A percentile compares a stretch with the other conserved stretches of the same genome.
These are phyloP conservation scores for Charadrius vociferus DNA, from an alignment of 2,113 vertebrate genomes.

Conservation along the genomic window DNA sequence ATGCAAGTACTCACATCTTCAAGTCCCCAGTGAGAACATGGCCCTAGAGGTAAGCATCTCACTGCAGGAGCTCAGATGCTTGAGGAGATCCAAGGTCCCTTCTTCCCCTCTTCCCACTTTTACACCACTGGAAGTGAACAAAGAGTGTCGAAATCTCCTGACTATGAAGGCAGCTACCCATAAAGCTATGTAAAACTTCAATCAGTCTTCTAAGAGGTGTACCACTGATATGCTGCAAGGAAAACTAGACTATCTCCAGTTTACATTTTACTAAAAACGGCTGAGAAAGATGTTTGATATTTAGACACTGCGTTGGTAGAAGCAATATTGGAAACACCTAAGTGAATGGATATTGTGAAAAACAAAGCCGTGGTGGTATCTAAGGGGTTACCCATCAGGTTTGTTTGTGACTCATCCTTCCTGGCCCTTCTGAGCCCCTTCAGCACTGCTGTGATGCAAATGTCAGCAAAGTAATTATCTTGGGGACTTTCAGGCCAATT, in stretches of 20 bases:
- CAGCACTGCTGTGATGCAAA: not conserved
- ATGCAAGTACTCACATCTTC: not conserved
- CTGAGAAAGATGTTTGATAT: not conserved
- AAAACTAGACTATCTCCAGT: not conserved
- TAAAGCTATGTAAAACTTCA: not conserved
- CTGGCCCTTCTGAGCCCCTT: not conserved
- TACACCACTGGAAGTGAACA: not conserved
- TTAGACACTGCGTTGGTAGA: not conserved
- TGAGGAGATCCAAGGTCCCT: not conserved
- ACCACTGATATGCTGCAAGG: not conserved
- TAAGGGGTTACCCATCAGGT: not conserved
- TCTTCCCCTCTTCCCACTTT: not conserved
- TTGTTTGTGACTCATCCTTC: not conserved
- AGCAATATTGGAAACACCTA: not conserved
- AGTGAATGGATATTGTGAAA: not conserved
- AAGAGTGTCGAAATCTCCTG: not conserved
- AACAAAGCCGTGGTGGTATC: not conserved
- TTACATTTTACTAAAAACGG: not conserved
- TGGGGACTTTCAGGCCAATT: not conserved
- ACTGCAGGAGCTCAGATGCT: not conserved
- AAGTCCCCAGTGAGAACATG: accelerated
- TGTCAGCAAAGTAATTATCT: not conserved
- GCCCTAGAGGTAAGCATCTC: not conserved
- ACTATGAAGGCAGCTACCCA: not conserved
- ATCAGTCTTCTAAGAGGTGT: not conserved